A percentile compares a stretch with the other conserved stretches of the same genome.
Evolutionary conservation across 2,113 vertebrate species (phyloP).

Genomic region (Stigmatopora argus): DNA sequence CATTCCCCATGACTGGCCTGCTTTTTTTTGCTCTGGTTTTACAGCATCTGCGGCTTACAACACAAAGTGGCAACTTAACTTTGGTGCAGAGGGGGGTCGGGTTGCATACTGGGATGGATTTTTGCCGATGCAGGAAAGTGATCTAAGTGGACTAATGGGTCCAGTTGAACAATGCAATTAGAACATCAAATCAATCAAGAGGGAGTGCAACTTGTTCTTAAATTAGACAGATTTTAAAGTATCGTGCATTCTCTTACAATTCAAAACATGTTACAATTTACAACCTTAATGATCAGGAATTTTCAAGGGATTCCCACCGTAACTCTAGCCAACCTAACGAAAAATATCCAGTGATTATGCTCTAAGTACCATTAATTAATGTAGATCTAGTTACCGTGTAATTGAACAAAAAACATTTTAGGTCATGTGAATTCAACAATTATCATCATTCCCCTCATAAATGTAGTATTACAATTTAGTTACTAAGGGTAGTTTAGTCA

Average conservation of each 20-base stretch:
- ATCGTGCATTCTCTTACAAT: neutral
- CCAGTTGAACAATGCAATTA: conserved; percentile 14
- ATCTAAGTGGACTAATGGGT: conserved; percentile 20
- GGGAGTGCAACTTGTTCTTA: neutral
- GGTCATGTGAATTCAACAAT: too few species aligned
- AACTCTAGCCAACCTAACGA: too few species aligned
- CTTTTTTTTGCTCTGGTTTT: conserved; percentile 16
- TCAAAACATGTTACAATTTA: neutral
- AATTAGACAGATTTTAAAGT: neutral
- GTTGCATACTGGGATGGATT: conserved; percentile 8
- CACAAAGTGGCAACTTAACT: conserved; percentile 6
- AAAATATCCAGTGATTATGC: too few species aligned
- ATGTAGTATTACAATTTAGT: too few species aligned
- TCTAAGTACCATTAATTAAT: too few species aligned
- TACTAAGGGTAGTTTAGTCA: too few species aligned
- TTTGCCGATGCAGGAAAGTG: conserved; percentile 29
- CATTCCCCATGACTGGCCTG: conserved; percentile 46
- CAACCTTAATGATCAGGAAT: neutral
- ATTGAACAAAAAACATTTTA: too few species aligned
- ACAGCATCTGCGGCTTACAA: conserved; percentile 38
- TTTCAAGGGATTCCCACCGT: neutral
- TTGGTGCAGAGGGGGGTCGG: conserved; percentile 6
- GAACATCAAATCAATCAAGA: conserved; percentile 5
- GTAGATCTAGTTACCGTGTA: too few species aligned
- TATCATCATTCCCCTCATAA: too few species aligned